Evolutionary conservation across 2,888 invertebrate genomes (phyloP).

Genomic region (Linnaemya vulpina): DNA sequence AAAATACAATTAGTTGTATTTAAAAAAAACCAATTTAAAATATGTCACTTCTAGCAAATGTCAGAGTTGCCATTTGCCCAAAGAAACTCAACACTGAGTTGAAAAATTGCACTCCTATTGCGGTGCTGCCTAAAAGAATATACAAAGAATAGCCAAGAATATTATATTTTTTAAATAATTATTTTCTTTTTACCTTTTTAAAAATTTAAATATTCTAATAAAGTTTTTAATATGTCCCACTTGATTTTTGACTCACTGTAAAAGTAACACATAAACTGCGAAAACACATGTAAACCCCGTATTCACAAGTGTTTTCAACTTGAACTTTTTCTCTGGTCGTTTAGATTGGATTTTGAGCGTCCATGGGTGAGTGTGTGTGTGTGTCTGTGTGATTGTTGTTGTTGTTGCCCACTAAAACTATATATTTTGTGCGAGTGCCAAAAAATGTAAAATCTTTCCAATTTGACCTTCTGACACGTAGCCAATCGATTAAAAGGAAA

Average conservation of each 20-base stretch:
- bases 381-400: background rate
- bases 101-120: no score
- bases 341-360: background rate
- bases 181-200: background rate
- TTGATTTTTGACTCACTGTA: background rate
- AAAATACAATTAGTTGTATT: no score
- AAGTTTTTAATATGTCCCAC: background rate
- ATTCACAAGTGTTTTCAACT: background rate
- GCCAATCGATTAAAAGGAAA: conserved; percentile 51
- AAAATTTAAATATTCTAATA: background rate
- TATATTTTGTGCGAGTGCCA: conserved; percentile 34
- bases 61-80: no score
- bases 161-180: no score
- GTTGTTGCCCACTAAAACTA: conserved; percentile 2
- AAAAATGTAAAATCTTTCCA: conserved; percentile 44
- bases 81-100: no score
- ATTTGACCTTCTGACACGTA: conserved; percentile 65
- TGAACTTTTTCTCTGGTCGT: background rate
- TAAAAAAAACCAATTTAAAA: no score
- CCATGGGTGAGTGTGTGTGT: background rate
- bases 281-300: background rate
- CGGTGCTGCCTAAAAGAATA: no score
- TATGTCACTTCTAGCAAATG: no score
- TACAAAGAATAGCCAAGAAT: no score
- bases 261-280: background rate